Conservation (phyloP, 2,113 vertebrate species). For the Gyps fulvus region DNA sequence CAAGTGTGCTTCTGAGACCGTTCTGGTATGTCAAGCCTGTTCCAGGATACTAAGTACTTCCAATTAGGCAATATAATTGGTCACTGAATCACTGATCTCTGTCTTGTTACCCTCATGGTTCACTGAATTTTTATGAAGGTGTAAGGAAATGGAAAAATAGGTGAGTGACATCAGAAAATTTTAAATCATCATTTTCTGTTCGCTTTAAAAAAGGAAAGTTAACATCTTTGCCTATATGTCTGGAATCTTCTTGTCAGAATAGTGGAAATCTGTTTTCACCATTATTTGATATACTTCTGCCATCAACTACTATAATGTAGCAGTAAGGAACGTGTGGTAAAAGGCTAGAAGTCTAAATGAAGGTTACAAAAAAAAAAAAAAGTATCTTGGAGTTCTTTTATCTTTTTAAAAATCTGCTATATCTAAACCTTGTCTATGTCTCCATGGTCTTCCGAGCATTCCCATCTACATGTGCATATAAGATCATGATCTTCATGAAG, state of each 20-base stretch:
- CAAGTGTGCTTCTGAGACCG: background rate
- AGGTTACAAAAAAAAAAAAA: background rate
- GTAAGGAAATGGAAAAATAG: background rate
- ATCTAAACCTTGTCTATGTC: background rate
- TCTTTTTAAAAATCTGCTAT: background rate
- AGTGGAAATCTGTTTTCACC: background rate
- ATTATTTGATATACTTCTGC: background rate
- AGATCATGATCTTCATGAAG: background rate
- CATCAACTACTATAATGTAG: background rate
- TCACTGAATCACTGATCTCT: background rate
- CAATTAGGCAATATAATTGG: background rate
- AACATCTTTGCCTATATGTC: background rate
- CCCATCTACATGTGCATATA: background rate
- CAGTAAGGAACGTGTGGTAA: background rate
- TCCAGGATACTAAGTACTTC: background rate
- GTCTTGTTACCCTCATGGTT: background rate
- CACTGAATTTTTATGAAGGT: background rate
- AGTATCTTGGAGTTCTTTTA: background rate
- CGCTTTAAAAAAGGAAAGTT: background rate
- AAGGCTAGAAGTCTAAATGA: background rate
- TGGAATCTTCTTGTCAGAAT: background rate
- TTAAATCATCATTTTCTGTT: background rate
- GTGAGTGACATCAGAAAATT: background rate
- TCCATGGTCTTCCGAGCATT: background rate
- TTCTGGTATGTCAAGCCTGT: background rate